A percentile compares a stretch with the other conserved stretches of the same genome.
Conservation (phyloP, 2,113 vertebrate species). For the Istiophorus platypterus region DNA sequence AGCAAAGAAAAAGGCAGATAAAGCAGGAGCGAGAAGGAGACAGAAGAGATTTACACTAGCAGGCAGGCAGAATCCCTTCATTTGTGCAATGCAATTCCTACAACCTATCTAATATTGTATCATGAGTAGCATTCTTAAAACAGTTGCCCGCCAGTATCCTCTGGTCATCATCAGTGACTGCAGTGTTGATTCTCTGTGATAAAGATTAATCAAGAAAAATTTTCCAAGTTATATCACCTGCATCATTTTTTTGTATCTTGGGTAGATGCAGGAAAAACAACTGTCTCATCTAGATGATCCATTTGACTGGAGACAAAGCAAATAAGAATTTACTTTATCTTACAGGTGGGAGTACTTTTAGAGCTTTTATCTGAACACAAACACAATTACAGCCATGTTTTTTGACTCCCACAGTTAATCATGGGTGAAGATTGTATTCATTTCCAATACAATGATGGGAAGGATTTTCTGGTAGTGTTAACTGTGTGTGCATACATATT, state of each 20-base stretch:
- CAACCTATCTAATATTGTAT: slow-evolving; percentile 7
- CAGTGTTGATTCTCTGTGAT: slow-evolving; percentile 26
- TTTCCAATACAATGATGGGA: background rate
- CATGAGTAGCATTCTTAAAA: background rate
- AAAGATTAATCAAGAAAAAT: slow-evolving; percentile 13
- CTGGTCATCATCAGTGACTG: background rate
- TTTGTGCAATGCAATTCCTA: slow-evolving; percentile 30
- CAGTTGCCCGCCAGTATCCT: slow-evolving; percentile 22
- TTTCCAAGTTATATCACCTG: slow-evolving; percentile 33
- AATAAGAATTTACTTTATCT: slow-evolving; percentile 40
- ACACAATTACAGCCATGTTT: slow-evolving; percentile 24
- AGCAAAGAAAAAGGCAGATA: slow-evolving; percentile 41
- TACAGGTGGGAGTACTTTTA: slow-evolving; percentile 31
- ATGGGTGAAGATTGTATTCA: slow-evolving; percentile 1
- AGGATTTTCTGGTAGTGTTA: background rate
- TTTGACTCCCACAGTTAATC: slow-evolving; percentile 1
- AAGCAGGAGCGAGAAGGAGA: slow-evolving; percentile 31
- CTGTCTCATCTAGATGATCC: slow-evolving; percentile 47
- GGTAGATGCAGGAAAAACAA: slow-evolving; percentile 36
- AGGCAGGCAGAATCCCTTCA: slow-evolving; percentile 1
- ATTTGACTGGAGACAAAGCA: slow-evolving; percentile 36
- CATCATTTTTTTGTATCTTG: slow-evolving; percentile 39
- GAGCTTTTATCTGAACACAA: slow-evolving; percentile 39
- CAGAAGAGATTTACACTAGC: slow-evolving; percentile 27
- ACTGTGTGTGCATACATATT: slow-evolving; percentile 16